phyloP scores from a whole-genome alignment of 2,888 invertebrate genomes.

The Agrotis puta region DNA sequence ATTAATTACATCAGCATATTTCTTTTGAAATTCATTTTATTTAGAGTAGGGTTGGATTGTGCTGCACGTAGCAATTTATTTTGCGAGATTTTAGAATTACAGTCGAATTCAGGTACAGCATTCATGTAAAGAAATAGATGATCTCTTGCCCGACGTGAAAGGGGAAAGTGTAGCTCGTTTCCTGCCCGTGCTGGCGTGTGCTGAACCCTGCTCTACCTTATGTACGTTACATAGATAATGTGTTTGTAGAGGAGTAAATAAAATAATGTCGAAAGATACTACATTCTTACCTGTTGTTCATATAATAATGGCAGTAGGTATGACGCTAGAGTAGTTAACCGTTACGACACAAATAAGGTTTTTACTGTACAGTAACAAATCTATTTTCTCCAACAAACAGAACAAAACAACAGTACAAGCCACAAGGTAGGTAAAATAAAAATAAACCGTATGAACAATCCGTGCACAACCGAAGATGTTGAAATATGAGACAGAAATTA shows the following conservation, averaged over 20 bases:
- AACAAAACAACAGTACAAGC: conserved; percentile 55
- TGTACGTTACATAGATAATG: conserved; percentile 2
- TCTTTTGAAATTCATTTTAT: conserved; percentile 66
- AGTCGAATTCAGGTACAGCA: conserved; percentile 57
- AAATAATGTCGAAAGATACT: conserved; percentile 13
- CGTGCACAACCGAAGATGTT: conserved; percentile 56
- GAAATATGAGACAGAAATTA: conserved; percentile 67
- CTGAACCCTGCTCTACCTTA: conserved; percentile 25
- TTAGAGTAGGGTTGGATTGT: conserved; percentile 59
- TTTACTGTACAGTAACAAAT: conserved; percentile 36
- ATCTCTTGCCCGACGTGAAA: conserved; percentile 65
- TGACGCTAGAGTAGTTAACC: background rate
- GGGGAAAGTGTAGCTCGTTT: conserved; percentile 66
- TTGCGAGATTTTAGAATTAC: conserved; percentile 52
- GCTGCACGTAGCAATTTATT: conserved; percentile 57
- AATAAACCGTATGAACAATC: conserved; percentile 44
- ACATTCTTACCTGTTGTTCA: background rate
- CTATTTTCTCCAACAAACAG: conserved; percentile 28
- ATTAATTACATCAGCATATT: conserved; percentile 68
- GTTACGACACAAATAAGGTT: conserved; percentile 17
- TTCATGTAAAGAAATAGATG: conserved; percentile 67
- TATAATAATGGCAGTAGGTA: conserved; percentile 6
- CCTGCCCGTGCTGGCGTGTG: conserved; percentile 60
- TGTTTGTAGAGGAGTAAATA: conserved; percentile 26
- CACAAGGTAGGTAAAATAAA: conserved; percentile 56